These are phyloP conservation scores for Craterocephalus amniculus DNA, from an alignment of 2,797 vertebrate genomes.

Conservation along the genomic window DNA sequence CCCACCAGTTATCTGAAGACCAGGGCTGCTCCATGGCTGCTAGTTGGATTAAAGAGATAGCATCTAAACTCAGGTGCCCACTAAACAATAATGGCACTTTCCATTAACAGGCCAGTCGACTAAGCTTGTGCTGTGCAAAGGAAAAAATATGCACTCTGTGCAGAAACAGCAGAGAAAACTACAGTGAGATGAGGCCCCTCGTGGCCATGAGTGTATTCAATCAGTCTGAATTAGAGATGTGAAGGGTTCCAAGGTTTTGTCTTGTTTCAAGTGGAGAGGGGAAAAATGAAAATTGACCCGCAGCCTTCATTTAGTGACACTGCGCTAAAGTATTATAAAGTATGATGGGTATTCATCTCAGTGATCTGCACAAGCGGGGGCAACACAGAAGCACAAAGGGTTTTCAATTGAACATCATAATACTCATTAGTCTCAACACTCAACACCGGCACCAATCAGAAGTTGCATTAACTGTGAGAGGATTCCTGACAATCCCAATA, in stretches of 20 bases:
- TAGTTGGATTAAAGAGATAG: slow-evolving; percentile 40
- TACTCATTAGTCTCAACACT: slow-evolving; percentile 82
- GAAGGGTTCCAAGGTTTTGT: slow-evolving; percentile 79
- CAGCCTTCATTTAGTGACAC: slow-evolving; percentile 80
- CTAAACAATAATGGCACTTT: slow-evolving; percentile 46
- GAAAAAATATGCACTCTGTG: slow-evolving; percentile 63
- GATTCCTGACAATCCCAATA: slow-evolving; percentile 59
- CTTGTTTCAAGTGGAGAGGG: slow-evolving; percentile 79
- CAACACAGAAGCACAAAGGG: slow-evolving; percentile 75
- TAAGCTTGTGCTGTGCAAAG: slow-evolving; percentile 49
- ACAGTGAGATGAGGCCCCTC: slow-evolving; percentile 77
- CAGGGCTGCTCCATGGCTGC: slow-evolving; percentile 5
- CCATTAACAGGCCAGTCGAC: slow-evolving; percentile 40
- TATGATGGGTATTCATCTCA: slow-evolving; percentile 82
- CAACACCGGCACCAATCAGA: slow-evolving; percentile 79
- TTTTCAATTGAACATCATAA: slow-evolving; percentile 84
- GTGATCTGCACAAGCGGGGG: slow-evolving; percentile 79
- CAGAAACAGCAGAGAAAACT: slow-evolving; percentile 66
- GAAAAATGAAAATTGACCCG: slow-evolving; percentile 81
- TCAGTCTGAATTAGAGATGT: slow-evolving; percentile 80
- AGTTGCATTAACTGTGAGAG: slow-evolving; percentile 79
- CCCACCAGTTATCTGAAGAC: slow-evolving; percentile 12
- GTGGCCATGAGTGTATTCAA: slow-evolving; percentile 79
- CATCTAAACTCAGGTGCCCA: slow-evolving; percentile 18
- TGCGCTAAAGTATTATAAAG: slow-evolving; percentile 81